phyloP scores from a whole-genome alignment of 2,113 vertebrate genomes.

The Pachycephala philippinensis region DNA sequence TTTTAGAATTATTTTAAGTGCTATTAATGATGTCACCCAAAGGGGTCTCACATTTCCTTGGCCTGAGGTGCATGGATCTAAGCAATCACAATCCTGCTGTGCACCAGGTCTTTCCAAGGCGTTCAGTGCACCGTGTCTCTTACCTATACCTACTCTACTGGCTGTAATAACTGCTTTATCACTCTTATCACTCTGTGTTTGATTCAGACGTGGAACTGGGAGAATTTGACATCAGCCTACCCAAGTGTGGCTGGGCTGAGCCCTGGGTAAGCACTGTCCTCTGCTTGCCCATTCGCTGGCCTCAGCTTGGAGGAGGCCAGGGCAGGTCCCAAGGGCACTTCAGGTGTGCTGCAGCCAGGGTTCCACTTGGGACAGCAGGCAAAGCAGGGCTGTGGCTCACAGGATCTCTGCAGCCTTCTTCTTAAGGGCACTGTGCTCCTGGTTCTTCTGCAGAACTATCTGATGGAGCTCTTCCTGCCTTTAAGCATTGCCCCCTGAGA shows the following conservation, averaged over 20 bases:
- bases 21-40: neutral
- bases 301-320: neutral
- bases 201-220: neutral
- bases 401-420: neutral
- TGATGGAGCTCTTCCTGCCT: neutral
- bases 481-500: neutral
- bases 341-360: neutral
- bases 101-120: neutral
- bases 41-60: neutral
- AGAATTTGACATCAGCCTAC: neutral
- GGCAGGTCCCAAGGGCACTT: neutral
- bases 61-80: neutral
- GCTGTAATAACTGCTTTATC: neutral
- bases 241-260: neutral
- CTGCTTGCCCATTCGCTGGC: neutral
- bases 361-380: neutral
- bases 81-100: neutral
- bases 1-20: neutral
- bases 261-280: neutral
- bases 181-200: rapidly evolving
- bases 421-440: neutral
- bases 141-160: neutral
- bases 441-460: neutral
- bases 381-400: neutral
- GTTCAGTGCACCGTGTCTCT: neutral